Base-by-base conservation (phyloP, 2,113 vertebrate species). In the western clawed frog (Xenopus tropicalis) region DNA sequence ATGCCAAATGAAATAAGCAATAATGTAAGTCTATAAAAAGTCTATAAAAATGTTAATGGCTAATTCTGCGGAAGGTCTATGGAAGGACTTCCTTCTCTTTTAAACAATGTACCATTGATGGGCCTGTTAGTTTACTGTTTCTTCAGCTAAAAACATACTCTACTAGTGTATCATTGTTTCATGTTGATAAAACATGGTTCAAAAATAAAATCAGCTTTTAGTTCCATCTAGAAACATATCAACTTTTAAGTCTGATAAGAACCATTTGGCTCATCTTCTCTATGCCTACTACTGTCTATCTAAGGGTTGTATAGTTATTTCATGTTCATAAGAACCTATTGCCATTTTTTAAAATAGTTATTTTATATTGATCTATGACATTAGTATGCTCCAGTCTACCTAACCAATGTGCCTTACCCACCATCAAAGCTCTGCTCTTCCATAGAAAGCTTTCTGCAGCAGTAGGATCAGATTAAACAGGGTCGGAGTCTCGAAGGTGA, bases 1-100 rank as follows among this genome's bases (percentile, higher is more conserved):
- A 66, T 67, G 42, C 54, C 29, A 73, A 19, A 59, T 23, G 57
- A 66, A 58, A 20, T 58, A 66, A 66, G 25, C 17, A 66, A 58
- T 37, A 37, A 24, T 23, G 56, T 67, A 10, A 66, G 63, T 24
- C 19, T 48, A 66, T 59, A 63, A 37, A 63, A 25, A 37, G 57
- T 59, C 57, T 59, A 22, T 59, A 59, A 59, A 48, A 59, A 59
- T 59, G 57, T 59, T 59, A 59, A 59, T 59, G 57, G 57, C 12
- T 59, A 11, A 59, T 59, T 59, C 22, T 23, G 10, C 21, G 57
- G 21, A 23, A 59, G 57, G 57, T 59, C 22, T 23, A 22, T 59
- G 57, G 21, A 23, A 59, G 57, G 57, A 24, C 57, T 23, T 59
- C 10, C 16, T 59, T 10, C 16, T 59, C 20, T 59, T 24, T 48